Evolutionary conservation across 2,113 vertebrate species (phyloP).

Genomic region (Hiodon tergisus): DNA sequence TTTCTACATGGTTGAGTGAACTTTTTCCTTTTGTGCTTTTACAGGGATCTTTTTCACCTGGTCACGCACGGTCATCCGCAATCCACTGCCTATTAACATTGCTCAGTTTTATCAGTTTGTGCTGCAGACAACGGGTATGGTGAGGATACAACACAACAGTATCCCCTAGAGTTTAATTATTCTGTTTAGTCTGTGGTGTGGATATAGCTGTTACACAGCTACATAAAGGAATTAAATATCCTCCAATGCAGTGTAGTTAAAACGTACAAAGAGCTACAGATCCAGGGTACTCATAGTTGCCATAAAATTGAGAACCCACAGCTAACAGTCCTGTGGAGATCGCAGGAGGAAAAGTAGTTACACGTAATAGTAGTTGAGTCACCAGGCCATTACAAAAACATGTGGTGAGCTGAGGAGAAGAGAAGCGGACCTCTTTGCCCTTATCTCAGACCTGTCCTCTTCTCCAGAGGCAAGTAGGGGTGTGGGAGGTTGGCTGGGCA

Average conservation of each 20-base stretch:
- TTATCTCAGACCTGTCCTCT: background rate
- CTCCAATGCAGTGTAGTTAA: background rate
- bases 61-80: background rate
- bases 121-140: background rate
- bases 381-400: constrained; percentile 5
- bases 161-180: background rate
- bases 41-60: background rate
- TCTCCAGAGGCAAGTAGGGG: background rate
- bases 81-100: background rate
- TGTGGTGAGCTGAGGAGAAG: background rate
- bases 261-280: too few species aligned
- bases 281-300: too few species aligned
- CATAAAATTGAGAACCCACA: background rate
- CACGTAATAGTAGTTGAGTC: background rate
- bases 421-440: background rate
- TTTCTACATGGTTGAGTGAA: background rate
- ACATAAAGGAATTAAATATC: background rate
- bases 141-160: background rate
- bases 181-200: background rate
- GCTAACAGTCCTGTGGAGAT: background rate
- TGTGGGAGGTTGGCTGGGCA: too few species aligned
- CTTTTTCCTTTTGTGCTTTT: background rate
- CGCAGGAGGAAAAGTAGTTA: background rate
- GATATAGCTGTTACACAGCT: background rate
- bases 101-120: background rate